Evolutionary conservation across 2,797 vertebrate genomes (phyloP).

Genomic region (Scomberomorus guttatus): DNA sequence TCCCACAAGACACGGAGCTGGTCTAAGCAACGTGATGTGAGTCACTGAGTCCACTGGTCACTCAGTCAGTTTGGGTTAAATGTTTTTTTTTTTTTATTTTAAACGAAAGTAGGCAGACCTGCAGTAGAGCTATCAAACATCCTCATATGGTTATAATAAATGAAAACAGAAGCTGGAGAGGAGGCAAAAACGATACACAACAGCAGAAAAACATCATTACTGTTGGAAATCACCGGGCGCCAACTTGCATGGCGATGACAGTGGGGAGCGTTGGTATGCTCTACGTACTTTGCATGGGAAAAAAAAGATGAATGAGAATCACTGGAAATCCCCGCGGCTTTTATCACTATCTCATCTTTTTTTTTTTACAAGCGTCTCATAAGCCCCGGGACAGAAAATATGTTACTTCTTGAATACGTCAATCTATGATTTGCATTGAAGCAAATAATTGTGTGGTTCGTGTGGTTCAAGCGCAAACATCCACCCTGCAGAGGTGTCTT

Average conservation of each 20-base stretch:
- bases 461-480: background rate
- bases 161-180: background rate
- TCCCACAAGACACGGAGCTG: constrained; percentile 45
- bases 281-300: background rate
- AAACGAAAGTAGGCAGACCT: constrained; percentile 25
- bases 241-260: background rate
- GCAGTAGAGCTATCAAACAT: background rate
- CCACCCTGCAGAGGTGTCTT: constrained; percentile 15
- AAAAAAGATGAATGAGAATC: background rate
- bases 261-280: background rate
- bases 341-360: constrained; percentile 7
- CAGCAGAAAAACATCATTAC: background rate
- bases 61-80: constrained; percentile 35
- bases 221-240: background rate
- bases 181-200: background rate
- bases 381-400: constrained; percentile 6
- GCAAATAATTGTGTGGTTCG: background rate
- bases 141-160: constrained; percentile 5
- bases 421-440: constrained; percentile 15
- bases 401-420: background rate
- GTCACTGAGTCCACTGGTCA: constrained; percentile 61
- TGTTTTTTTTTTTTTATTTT: constrained; percentile 20
- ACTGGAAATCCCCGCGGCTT: constrained; percentile 18
- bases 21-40: constrained; percentile 41
- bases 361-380: background rate